Conservation (phyloP, 2,113 vertebrate genomes). For the Daboia siamensis region DNA sequence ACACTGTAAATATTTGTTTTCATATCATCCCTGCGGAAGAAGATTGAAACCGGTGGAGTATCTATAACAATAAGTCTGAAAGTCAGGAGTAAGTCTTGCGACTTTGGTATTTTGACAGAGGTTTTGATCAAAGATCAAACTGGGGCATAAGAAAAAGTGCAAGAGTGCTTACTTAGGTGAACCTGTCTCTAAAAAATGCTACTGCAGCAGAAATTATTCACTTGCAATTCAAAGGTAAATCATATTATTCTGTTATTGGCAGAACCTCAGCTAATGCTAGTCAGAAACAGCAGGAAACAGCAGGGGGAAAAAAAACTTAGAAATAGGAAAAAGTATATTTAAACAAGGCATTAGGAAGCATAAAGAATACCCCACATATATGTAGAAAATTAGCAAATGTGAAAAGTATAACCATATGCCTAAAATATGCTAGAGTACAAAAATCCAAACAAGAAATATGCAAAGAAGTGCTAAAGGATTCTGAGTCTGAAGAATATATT, state of each 20-base stretch:
- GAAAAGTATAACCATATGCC: not conserved
- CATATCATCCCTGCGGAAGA: not conserved
- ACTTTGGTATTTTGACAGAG: not conserved
- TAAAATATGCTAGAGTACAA: not conserved
- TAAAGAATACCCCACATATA: not conserved
- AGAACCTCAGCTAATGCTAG: not conserved
- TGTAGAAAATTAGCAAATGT: not conserved
- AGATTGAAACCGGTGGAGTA: not conserved
- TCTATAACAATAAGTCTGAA: not conserved
- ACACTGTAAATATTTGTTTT: not conserved
- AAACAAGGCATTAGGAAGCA: not conserved
- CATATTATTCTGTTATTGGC: not conserved
- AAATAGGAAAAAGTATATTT: not conserved
- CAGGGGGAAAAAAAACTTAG: not conserved
- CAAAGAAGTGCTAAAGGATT: not conserved
- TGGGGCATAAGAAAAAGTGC: not conserved
- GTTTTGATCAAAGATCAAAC: not conserved
- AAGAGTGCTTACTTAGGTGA: not conserved
- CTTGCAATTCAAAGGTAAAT: not conserved
- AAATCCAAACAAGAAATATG: not conserved
- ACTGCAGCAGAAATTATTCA: not conserved
- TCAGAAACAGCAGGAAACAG: not conserved
- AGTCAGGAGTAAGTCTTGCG: not conserved
- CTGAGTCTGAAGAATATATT: not conserved
- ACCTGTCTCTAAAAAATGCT: not conserved